Conservation (phyloP, 1,140 invertebrate genomes). For the Anastrepha ludens region DNA sequence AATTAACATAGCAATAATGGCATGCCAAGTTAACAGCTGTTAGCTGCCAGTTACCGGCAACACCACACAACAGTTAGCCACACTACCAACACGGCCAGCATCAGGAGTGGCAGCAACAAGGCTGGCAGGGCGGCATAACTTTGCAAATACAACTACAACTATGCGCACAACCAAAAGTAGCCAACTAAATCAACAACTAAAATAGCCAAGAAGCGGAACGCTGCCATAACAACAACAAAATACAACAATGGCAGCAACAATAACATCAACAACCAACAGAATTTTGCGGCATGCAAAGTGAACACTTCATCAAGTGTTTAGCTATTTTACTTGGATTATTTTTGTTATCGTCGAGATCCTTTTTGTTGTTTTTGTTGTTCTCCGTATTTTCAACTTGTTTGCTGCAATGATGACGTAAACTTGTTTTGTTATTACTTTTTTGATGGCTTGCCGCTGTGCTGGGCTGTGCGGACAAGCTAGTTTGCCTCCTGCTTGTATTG, state of each 20-base stretch:
- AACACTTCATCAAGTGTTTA: constrained; percentile 49
- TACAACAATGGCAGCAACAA: neutral
- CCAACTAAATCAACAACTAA: constrained; percentile 33
- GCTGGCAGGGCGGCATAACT: neutral
- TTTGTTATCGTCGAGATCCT: neutral
- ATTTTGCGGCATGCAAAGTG: constrained; percentile 35
- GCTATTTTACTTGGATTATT: constrained; percentile 29
- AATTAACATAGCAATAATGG: constrained; percentile 52
- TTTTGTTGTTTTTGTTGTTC: neutral
- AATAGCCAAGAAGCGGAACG: constrained; percentile 15
- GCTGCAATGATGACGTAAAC: constrained; percentile 26
- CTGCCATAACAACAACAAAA: constrained; percentile 3
- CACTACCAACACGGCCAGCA: neutral
- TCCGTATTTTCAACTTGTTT: constrained; percentile 27
- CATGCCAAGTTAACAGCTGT: constrained; percentile 48
- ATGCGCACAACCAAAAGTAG: neutral
- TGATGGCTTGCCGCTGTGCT: neutral
- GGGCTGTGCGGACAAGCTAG: constrained; percentile 24
- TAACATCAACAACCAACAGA: neutral
- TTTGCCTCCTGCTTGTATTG: neutral
- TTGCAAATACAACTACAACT: neutral
- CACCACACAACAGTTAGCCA: neutral
- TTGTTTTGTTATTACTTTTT: constrained; percentile 12
- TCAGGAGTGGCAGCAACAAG: neutral
- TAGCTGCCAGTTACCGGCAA: constrained; percentile 21